Percentiles rank a stretch among this genome's conserved stretches.
Evolutionary conservation across 1,140 invertebrate genomes (phyloP).

Genomic region (Anastrepha ludens): DNA sequence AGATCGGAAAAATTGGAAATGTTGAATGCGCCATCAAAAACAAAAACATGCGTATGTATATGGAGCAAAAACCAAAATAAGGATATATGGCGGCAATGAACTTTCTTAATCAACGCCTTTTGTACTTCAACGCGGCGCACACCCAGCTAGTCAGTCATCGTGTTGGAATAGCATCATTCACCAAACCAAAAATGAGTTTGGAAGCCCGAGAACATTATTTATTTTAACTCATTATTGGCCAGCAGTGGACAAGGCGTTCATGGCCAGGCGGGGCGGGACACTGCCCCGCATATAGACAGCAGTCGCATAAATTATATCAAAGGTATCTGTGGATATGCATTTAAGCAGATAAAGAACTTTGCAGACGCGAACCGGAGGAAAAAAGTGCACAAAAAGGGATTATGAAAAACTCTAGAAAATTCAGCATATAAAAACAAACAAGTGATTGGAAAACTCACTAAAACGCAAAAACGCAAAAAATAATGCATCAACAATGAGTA

Average conservation of each 20-base stretch:
- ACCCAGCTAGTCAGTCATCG: neutral
- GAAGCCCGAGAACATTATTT: neutral
- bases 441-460: neutral
- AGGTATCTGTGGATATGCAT: neutral
- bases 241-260: neutral
- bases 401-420: neutral
- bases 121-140: neutral
- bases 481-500: constrained; percentile 16
- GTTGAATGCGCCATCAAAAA: neutral
- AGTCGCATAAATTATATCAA: constrained; percentile 8
- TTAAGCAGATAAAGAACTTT: constrained; percentile 50
- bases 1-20: constrained; percentile 17
- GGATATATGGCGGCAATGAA: constrained; percentile 40
- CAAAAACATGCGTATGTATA: neutral
- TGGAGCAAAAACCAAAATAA: constrained; percentile 12
- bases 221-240: constrained; percentile 37
- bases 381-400: constrained; percentile 12
- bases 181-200: constrained; percentile 4
- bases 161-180: neutral
- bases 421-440: neutral
- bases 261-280: neutral
- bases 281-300: neutral
- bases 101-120: constrained; percentile 48
- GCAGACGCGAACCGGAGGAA: neutral
- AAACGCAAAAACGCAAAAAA: neutral